Evolutionary conservation across 2,888 invertebrate species (phyloP).

Genomic region (Cenopis cana): DNA sequence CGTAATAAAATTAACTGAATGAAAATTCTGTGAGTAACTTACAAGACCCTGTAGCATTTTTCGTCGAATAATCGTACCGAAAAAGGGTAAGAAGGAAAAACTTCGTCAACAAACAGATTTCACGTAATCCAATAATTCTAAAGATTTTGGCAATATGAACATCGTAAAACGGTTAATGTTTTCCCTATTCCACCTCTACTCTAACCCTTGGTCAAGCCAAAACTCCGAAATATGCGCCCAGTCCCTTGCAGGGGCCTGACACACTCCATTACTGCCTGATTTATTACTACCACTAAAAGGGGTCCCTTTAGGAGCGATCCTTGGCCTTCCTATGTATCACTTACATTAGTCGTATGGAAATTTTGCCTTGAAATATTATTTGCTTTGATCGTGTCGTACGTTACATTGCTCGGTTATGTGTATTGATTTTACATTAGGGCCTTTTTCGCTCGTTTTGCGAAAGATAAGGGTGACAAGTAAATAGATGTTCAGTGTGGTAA

Average conservation of each 20-base stretch:
- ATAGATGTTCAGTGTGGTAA: conserved; percentile 9
- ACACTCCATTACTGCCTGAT: conserved; percentile 81
- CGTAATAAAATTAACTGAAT: too few species aligned
- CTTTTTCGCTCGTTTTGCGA: conserved; percentile 38
- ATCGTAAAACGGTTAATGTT: conserved; percentile 62
- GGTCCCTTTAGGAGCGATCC: conserved; percentile 76
- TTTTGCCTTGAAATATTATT: conserved; percentile 71
- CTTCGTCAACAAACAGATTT: background rate
- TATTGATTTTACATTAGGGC: conserved; percentile 56
- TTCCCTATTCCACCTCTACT: conserved; percentile 58
- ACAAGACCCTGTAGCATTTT: background rate
- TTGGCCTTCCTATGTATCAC: conserved; percentile 72
- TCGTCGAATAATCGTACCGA: background rate
- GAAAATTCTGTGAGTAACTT: too few species aligned
- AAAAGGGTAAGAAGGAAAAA: background rate
- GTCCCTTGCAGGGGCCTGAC: conserved; percentile 66
- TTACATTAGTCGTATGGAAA: conserved; percentile 79
- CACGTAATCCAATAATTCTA: conserved; percentile 52
- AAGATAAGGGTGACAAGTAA: conserved; percentile 44
- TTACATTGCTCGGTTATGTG: conserved; percentile 54
- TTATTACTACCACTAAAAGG: conserved; percentile 81
- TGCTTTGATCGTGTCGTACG: conserved; percentile 65
- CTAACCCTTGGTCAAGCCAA: conserved; percentile 65
- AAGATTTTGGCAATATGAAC: conserved; percentile 60
- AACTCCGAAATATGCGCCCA: conserved; percentile 73